Evolutionary conservation across 2,113 vertebrate species (phyloP).

Genomic region (Nyctibius bracteatus): DNA sequence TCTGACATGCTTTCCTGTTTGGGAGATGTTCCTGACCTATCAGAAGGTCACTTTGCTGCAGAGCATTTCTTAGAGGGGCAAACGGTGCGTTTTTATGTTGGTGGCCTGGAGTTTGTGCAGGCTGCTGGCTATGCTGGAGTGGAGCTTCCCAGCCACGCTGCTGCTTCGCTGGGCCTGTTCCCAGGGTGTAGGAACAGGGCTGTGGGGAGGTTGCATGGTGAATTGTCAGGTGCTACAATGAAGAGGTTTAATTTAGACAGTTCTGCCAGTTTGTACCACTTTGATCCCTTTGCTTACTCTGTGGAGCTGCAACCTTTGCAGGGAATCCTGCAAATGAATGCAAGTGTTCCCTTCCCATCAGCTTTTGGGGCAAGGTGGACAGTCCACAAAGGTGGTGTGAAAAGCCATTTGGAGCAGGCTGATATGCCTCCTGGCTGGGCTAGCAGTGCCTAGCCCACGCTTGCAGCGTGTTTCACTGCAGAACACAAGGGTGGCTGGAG

Average conservation of each 20-base stretch:
- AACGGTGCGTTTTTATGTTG: accelerated
- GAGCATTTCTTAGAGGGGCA: background rate
- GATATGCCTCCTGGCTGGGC: background rate
- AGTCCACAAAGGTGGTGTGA: background rate
- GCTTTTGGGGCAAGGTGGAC: background rate
- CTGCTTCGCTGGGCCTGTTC: accelerated
- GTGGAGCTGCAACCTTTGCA: background rate
- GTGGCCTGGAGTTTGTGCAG: background rate
- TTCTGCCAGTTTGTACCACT: background rate
- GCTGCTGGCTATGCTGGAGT: background rate
- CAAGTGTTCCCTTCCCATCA: background rate
- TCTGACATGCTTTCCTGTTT: background rate
- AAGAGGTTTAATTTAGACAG: background rate
- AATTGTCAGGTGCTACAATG: background rate
- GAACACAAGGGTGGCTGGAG: background rate
- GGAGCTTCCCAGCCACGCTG: background rate
- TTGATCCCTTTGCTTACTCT: background rate
- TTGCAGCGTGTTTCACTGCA: accelerated
- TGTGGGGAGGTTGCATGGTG: background rate
- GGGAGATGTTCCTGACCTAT: background rate
- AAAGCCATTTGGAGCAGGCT: background rate
- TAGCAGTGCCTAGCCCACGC: background rate
- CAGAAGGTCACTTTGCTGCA: background rate
- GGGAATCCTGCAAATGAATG: background rate
- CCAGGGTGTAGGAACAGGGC: accelerated